Conservation (phyloP, 2,113 vertebrate genomes). For the Leiothrix lutea region DNA sequence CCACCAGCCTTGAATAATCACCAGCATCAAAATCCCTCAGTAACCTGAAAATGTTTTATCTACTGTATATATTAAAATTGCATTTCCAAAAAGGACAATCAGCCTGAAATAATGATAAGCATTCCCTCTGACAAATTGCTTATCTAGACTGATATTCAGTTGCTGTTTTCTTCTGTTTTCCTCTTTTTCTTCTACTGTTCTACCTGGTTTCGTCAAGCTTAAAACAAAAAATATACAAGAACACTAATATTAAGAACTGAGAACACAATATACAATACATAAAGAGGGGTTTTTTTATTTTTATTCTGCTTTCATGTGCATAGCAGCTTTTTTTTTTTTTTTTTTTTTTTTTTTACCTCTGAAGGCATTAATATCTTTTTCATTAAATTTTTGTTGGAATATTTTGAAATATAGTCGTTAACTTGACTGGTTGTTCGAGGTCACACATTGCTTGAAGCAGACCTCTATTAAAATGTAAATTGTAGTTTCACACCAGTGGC, state of each 20-base stretch:
- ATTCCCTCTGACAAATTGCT: not conserved
- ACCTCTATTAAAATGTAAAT: conserved; percentile 45
- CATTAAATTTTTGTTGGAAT: not conserved
- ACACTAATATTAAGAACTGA: not conserved
- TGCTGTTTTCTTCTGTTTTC: not conserved
- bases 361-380: conserved; percentile 1
- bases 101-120: not conserved
- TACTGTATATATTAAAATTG: not conserved
- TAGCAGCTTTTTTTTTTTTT: not conserved
- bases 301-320: not conserved
- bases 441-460: conserved; percentile 28
- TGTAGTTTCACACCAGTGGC: conserved; percentile 12
- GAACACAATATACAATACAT: not conserved
- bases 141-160: not conserved
- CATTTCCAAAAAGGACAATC: not conserved
- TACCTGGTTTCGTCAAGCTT: not conserved
- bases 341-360: not conserved
- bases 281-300: not conserved
- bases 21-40: not conserved
- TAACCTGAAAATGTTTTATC: not conserved
- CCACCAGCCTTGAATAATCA: not conserved
- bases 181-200: not conserved
- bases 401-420: conserved; percentile 30
- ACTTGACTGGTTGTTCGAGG: not conserved
- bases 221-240: not conserved